These are phyloP conservation scores for Anaspis maculata DNA, from an alignment of 2,888 invertebrate genomes.

Conservation along the genomic window DNA sequence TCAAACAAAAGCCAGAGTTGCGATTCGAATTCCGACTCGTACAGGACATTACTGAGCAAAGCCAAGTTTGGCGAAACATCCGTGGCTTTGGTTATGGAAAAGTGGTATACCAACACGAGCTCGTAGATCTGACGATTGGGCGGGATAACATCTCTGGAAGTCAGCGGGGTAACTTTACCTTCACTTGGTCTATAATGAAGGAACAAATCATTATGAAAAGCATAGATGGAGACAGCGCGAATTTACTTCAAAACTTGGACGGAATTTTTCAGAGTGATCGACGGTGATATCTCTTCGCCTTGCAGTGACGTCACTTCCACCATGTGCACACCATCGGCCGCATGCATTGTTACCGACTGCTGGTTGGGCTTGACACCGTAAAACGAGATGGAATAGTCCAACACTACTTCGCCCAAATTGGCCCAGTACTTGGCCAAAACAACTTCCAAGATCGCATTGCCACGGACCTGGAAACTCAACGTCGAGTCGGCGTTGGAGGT, in stretches of 20 bases:
- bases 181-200: slow-evolving; percentile 68
- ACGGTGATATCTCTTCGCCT: slow-evolving; percentile 72
- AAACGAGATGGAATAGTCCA: slow-evolving; percentile 74
- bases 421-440: slow-evolving; percentile 95
- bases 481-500: slow-evolving; percentile 61
- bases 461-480: slow-evolving; percentile 68
- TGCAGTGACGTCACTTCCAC: slow-evolving; percentile 63
- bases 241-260: slow-evolving; percentile 60
- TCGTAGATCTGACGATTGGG: slow-evolving; percentile 86
- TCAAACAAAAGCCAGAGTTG: slow-evolving; percentile 97
- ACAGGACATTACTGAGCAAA: slow-evolving; percentile 76
- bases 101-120: slow-evolving; percentile 76
- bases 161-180: slow-evolving; percentile 69
- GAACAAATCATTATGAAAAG: too few species aligned
- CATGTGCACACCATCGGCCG: slow-evolving; percentile 65
- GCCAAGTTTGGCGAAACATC: slow-evolving; percentile 77
- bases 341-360: slow-evolving; percentile 58
- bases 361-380: slow-evolving; percentile 70
- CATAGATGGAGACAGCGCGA: too few species aligned
- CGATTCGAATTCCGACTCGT: slow-evolving; percentile 93
- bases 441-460: slow-evolving; percentile 74
- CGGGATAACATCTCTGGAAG: slow-evolving; percentile 77
- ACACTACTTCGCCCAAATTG: slow-evolving; percentile 66
- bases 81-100: slow-evolving; percentile 71
- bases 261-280: slow-evolving; percentile 63